phyloP scores from a whole-genome alignment of 2,113 vertebrate species.

The Phycodurus eques region DNA sequence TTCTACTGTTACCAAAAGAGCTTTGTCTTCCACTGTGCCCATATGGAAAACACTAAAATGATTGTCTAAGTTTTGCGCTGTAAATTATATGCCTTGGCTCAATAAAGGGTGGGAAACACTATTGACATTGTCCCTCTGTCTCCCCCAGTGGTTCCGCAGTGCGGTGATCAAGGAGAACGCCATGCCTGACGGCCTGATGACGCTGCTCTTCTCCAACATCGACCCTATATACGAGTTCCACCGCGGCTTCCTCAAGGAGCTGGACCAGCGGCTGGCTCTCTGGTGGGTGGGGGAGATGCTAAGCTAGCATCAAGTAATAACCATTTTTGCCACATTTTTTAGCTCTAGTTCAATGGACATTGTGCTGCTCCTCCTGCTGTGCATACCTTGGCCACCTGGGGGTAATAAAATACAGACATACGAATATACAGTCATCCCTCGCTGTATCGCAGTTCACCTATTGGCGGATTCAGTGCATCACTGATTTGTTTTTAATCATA shows the following conservation, averaged over 20 bases:
- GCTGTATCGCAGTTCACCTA: too few relatives aligned
- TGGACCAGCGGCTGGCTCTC: conserved; percentile 87
- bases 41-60: too few relatives aligned
- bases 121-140: background rate
- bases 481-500: too few relatives aligned
- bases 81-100: background rate
- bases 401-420: too few relatives aligned
- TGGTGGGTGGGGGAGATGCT: conserved; percentile 71
- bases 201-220: conserved; percentile 89
- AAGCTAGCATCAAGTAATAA: background rate
- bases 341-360: too few relatives aligned
- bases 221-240: conserved; percentile 95
- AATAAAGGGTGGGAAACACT: background rate
- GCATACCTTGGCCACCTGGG: too few relatives aligned
- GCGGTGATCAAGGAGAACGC: conserved; percentile 86
- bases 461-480: too few relatives aligned
- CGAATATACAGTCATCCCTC: too few relatives aligned
- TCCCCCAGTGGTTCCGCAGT: conserved; percentile 90
- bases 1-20: too few relatives aligned
- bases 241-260: conserved; percentile 86
- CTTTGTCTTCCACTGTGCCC: too few relatives aligned
- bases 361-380: too few relatives aligned
- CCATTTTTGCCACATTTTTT: too few relatives aligned
- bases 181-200: conserved; percentile 85
- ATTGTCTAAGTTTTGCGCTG: background rate